These are phyloP conservation scores for Chelon auratus DNA, from an alignment of 2,797 vertebrate genomes.

Conservation along the genomic window DNA sequence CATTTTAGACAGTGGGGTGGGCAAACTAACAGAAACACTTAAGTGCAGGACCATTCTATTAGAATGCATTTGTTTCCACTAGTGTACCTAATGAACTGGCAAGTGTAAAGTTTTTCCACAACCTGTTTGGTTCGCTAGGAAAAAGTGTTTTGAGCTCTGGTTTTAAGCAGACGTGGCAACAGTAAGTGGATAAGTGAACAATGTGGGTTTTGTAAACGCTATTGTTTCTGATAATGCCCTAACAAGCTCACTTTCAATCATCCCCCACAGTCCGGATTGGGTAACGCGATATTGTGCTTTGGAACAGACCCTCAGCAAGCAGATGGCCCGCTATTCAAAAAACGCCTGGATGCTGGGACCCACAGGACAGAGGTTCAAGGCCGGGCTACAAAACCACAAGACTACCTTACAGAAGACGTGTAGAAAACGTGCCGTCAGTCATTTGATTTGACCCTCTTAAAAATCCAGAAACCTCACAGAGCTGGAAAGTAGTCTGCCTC, in stretches of 20 bases:
- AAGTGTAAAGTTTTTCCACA: too few relatives aligned
- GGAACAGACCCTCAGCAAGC: constrained; percentile 63
- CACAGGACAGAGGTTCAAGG: constrained; percentile 27
- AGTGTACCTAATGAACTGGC: too few relatives aligned
- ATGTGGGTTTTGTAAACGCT: too few relatives aligned
- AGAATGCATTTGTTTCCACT: too few relatives aligned
- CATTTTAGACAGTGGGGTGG: too few relatives aligned
- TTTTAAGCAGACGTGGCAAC: too few relatives aligned
- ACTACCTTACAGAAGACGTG: constrained; percentile 9
- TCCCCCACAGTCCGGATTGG: constrained; percentile 52
- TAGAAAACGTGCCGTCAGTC: too few relatives aligned
- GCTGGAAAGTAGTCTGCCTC: constrained; percentile 7
- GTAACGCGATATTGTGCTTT: constrained; percentile 74
- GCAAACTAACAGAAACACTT: too few relatives aligned
- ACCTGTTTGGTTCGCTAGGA: too few relatives aligned
- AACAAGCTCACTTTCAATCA: constrained; percentile 43
- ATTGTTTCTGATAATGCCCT: constrained; percentile 25
- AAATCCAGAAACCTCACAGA: constrained; percentile 1
- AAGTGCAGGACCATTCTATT: too few relatives aligned
- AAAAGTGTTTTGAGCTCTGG: too few relatives aligned
- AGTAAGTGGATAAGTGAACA: too few relatives aligned
- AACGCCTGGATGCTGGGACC: constrained; percentile 52
- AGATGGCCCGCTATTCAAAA: constrained; percentile 78
- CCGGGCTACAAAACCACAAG: constrained; percentile 21
- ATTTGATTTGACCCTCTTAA: background rate